These are phyloP conservation scores for Syritta pipiens DNA, from an alignment of 2,888 invertebrate species.

Conservation along the genomic window DNA sequence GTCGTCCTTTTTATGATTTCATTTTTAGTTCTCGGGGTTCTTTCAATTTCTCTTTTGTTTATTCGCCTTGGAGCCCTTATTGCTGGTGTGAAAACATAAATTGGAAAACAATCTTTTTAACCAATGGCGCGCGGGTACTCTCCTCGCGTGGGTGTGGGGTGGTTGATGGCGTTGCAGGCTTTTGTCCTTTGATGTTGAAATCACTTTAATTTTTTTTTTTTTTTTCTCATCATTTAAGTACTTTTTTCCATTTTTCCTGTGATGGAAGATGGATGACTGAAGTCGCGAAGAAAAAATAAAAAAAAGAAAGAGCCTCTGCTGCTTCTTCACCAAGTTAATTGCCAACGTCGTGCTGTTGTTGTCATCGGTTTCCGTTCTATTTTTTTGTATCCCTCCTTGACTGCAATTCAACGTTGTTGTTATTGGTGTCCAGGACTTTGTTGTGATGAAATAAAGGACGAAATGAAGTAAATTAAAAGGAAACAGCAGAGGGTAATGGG, in stretches of 20 bases:
- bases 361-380: neutral
- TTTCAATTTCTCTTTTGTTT: constrained; percentile 64
- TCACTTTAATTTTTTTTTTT: constrained; percentile 63
- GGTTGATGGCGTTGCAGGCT: neutral
- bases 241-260: constrained; percentile 6
- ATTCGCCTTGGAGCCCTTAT: constrained; percentile 61
- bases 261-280: constrained; percentile 7
- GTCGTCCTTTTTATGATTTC: constrained; percentile 44
- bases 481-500: neutral
- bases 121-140: constrained; percentile 21
- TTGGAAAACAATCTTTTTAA: constrained; percentile 72
- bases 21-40: constrained; percentile 52
- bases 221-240: constrained; percentile 54
- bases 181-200: constrained; percentile 56
- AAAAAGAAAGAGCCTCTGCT: no score
- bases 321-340: constrained; percentile 51
- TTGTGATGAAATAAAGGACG: constrained; percentile 6
- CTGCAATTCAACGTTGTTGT: constrained; percentile 13
- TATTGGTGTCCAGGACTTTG: constrained; percentile 13
- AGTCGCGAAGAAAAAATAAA: constrained; percentile 19
- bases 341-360: constrained; percentile 23
- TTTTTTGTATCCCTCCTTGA: neutral
- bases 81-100: constrained; percentile 73
- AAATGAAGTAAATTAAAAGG: constrained; percentile 29
- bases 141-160: neutral